Base-by-base conservation (phyloP, 2,888 invertebrate species). In the Abscondita cerata region DNA sequence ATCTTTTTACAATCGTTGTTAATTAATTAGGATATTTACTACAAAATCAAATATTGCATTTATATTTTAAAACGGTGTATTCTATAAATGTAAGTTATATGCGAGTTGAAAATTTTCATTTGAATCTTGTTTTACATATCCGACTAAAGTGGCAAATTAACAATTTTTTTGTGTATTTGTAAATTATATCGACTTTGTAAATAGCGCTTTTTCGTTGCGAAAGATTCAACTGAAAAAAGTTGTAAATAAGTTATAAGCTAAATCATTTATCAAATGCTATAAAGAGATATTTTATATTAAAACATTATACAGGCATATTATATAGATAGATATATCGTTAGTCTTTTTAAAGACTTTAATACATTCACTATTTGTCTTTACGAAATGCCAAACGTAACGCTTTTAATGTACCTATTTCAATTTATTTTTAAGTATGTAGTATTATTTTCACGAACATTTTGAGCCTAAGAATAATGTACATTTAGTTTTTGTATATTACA, bases 331-430 rank as follows among this genome's bases (percentile, higher is more conserved):
- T n/a, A n/a, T n/a, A n/a, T n/a, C n/a, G 19, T 44, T 4, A 55
- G 51, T 51, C 57, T 44, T 33, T n/a, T 40, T 40, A 57, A 41
- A 51, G 51, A 57, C 56, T 44, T 18, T 47, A 54, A 41, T 38
- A 40, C 12, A 53, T 40, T 18, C 13, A 55, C 33, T 33, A 41
- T 31, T 58, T 56, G 40, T 38, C 18, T 20, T 44, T 41, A 44
- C 9, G 36, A 13, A 58, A 58, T 58, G 58, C 58, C 52, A 58
- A 58, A 58, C 18, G 13, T 31, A 41, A 38, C 47, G 44, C 44
- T 44, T 44, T 44, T 44, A 44, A 44, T 44, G 44, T 44, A 44
- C 11, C 18, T 44, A 44, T 44, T 44, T n/a, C 16, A 19, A 48
- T 48, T 48, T 48, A 31, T 48, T 51, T 51, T 44, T 4, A 18